Conservation (phyloP, 2,113 vertebrate species). For the Taxidea taxus region DNA sequence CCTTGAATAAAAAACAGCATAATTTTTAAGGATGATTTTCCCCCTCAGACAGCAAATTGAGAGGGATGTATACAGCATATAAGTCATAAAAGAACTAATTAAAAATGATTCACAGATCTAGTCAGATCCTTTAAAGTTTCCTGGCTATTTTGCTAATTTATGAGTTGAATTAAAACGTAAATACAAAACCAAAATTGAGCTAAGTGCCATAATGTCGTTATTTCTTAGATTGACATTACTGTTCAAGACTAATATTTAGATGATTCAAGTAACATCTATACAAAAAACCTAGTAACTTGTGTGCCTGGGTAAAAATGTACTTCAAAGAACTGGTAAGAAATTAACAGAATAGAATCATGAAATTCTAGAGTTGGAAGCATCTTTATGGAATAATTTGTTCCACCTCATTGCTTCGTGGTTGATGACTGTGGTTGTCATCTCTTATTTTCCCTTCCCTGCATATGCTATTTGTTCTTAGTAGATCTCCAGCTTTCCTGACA, state of each 20-base stretch:
- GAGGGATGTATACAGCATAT: not conserved
- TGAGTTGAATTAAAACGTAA: slow-evolving; percentile 20
- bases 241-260: not conserved
- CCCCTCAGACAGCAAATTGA: not conserved
- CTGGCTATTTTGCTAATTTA: slow-evolving; percentile 27
- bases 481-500: not conserved
- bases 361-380: not conserved
- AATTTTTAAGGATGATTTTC: not conserved
- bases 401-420: slow-evolving; percentile 57
- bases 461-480: not conserved
- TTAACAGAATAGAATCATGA: not conserved
- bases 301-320: not conserved
- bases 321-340: not conserved
- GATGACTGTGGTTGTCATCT: not conserved
- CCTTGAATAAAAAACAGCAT: not conserved
- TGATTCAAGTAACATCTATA: not conserved
- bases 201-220: not conserved
- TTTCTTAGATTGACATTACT: not conserved
- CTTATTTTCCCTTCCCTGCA: not conserved
- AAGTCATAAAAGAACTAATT: not conserved
- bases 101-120: not conserved
- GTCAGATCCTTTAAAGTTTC: not conserved
- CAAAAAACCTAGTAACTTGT: not conserved
- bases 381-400: not conserved
- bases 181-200: not conserved